phyloP scores from a whole-genome alignment of 2,888 invertebrate genomes.

The Drosophila atripex region DNA sequence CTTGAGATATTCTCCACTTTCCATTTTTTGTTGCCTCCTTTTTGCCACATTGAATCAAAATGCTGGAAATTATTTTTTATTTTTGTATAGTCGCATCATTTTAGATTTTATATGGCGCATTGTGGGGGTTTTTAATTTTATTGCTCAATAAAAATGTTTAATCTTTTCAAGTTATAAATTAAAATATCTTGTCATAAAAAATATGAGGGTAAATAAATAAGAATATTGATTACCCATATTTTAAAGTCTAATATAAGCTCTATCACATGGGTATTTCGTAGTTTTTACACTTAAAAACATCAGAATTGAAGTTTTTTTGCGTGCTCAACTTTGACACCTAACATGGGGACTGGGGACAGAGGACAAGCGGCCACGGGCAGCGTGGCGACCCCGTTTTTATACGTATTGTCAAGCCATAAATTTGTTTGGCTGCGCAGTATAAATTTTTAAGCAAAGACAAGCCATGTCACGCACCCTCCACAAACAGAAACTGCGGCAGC shows the following conservation, averaged over 20 bases:
- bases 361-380: slow-evolving; percentile 25
- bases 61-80: background rate
- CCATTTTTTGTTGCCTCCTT: slow-evolving; percentile 1
- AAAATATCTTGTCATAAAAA: background rate
- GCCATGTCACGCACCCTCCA: slow-evolving; percentile 54
- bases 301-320: slow-evolving; percentile 12
- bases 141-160: background rate
- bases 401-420: slow-evolving; percentile 66
- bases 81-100: background rate
- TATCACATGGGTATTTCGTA: background rate
- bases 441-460: slow-evolving; percentile 64
- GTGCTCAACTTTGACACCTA: slow-evolving; percentile 58
- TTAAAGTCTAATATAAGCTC: background rate
- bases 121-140: background rate
- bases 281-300: slow-evolving; percentile 13
- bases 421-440: slow-evolving; percentile 67
- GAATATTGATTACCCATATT: background rate
- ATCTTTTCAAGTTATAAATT: background rate
- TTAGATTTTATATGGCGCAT: background rate
- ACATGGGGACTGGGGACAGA: slow-evolving; percentile 19
- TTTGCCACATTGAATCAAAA: slow-evolving; percentile 3
- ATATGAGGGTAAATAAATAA: background rate
- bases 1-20: slow-evolving; percentile 11
- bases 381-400: slow-evolving; percentile 57
- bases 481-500: slow-evolving; percentile 18